A percentile compares a stretch with the other conserved stretches of the same genome.
Evolutionary conservation across 2,888 invertebrate species (phyloP).

Genomic region (Phyto melanocephala): DNA sequence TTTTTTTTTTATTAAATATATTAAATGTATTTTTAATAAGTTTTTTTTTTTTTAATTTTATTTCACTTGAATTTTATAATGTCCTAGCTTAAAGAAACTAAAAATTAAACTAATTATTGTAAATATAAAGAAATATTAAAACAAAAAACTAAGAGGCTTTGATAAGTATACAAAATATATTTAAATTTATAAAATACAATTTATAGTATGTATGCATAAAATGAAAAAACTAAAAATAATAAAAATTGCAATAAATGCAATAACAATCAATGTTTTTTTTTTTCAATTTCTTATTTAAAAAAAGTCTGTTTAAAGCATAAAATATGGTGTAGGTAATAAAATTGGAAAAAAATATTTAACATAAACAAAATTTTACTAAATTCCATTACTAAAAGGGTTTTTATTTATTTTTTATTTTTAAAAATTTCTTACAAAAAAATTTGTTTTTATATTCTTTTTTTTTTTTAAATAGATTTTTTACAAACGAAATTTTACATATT

Average conservation of each 20-base stretch:
- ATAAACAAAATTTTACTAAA: slow-evolving; percentile 53
- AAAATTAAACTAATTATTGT: slow-evolving; percentile 41
- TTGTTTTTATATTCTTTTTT: too few species aligned
- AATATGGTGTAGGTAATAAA: background rate
- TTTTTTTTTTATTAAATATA: slow-evolving; percentile 4
- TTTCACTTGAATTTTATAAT: slow-evolving; percentile 25
- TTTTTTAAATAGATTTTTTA: too few species aligned
- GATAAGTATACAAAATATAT: slow-evolving; percentile 21
- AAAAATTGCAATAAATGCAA: slow-evolving; percentile 58
- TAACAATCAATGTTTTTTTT: slow-evolving; percentile 52
- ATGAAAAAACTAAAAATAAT: slow-evolving; percentile 3
- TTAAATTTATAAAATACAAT: background rate
- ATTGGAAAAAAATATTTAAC: slow-evolving; percentile 9
- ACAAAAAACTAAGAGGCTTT: background rate
- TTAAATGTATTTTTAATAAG: too few species aligned
- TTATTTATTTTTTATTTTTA: background rate
- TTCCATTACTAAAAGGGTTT: slow-evolving; percentile 52
- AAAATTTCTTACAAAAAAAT: slow-evolving; percentile 22
- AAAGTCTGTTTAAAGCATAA: slow-evolving; percentile 34
- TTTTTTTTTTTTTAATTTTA: too few species aligned
- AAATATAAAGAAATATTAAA: slow-evolving; percentile 17
- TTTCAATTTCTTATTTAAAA: background rate
- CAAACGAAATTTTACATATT: too few species aligned
- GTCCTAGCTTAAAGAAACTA: slow-evolving; percentile 40
- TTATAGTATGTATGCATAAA: background rate